These are phyloP conservation scores for Orycteropus afer DNA, from an alignment of 2,113 vertebrate species.

Conservation along the genomic window DNA sequence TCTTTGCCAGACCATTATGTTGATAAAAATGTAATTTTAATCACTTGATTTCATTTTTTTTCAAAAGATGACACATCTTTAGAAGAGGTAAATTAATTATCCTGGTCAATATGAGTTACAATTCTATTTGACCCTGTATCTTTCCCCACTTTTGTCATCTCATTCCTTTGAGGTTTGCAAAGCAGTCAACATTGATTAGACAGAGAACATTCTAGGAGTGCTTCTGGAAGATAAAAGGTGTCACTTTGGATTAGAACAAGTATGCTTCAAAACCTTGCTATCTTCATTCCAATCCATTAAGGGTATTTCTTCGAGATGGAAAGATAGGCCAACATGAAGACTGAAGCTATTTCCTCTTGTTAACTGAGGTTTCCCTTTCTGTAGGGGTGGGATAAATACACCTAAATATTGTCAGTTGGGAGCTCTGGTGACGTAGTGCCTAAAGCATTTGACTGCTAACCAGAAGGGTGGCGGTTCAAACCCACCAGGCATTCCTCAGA, in stretches of 20 bases:
- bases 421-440: too few relatives aligned
- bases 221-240: not conserved
- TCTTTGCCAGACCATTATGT: not conserved
- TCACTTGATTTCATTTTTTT: not conserved
- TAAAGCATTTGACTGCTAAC: too few relatives aligned
- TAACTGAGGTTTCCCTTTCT: not conserved
- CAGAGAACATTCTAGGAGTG: slow-evolving; percentile 15
- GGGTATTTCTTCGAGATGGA: not conserved
- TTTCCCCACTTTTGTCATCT: slow-evolving; percentile 7
- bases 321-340: slow-evolving; percentile 3
- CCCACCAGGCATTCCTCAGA: too few relatives aligned
- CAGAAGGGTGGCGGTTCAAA: too few relatives aligned
- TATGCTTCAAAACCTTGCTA: not conserved
- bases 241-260: not conserved
- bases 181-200: slow-evolving; percentile 46
- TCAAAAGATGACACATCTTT: slow-evolving; percentile 30
- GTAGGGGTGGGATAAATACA: not conserved
- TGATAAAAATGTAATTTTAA: slow-evolving; percentile 24
- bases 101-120: not conserved
- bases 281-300: not conserved
- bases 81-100: slow-evolving; percentile 49
- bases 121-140: slow-evolving; percentile 30
- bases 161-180: slow-evolving; percentile 3
- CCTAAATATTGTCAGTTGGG: slow-evolving; percentile 10
- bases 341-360: not conserved